Evolutionary conservation across 2,888 invertebrate species (phyloP).

Genomic region (Conus canariensis): DNA sequence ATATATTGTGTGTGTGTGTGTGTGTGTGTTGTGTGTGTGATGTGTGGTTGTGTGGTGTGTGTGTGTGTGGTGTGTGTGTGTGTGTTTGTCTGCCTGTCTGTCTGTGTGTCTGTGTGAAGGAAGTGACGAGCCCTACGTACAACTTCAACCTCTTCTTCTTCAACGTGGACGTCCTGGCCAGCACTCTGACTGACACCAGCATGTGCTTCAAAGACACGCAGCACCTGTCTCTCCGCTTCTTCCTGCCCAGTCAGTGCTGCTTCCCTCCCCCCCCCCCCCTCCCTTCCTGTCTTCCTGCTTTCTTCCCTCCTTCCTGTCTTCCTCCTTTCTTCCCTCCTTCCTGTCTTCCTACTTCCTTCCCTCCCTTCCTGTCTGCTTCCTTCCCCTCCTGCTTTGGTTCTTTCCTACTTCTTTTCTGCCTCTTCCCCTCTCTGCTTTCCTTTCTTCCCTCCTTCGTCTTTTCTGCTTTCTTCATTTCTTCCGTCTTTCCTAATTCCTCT

Average conservation of each 20-base stretch:
- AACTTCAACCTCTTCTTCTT: background rate
- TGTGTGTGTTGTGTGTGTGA: background rate
- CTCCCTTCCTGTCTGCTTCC: too few species aligned
- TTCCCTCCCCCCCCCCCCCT: background rate
- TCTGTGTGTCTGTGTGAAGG: background rate
- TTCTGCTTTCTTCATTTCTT: too few species aligned
- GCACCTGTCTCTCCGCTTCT: background rate
- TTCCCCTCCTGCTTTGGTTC: too few species aligned
- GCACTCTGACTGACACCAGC: background rate
- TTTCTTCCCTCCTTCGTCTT: too few species aligned
- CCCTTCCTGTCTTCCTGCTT: too few species aligned
- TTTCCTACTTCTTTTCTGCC: too few species aligned
- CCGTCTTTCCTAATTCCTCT: too few species aligned
- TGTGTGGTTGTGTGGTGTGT: slow-evolving; percentile 18
- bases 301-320: too few species aligned
- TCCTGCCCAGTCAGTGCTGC: background rate
- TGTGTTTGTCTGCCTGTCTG: background rate
- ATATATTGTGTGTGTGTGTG: background rate
- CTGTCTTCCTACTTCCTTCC: too few species aligned
- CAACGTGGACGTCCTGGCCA: background rate
- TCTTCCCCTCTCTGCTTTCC: too few species aligned
- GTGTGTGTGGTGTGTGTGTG: slow-evolving; percentile 19
- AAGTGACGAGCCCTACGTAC: background rate
- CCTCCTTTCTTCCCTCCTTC: too few species aligned
- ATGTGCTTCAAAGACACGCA: background rate